Base-by-base conservation (phyloP, 1,140 invertebrate species). In the Venturia canescens region DNA sequence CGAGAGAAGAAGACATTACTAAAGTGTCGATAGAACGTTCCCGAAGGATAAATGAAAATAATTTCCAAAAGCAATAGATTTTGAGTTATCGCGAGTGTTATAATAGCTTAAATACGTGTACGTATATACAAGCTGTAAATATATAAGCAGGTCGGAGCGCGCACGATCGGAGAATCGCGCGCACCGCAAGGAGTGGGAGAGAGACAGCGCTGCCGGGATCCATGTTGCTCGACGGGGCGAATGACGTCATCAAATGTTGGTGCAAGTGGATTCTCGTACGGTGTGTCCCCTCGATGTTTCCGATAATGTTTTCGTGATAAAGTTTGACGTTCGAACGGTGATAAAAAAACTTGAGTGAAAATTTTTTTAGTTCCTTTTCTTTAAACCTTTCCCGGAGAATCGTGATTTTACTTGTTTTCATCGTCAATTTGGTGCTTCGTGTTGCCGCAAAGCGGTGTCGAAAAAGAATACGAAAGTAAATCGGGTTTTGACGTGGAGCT, bases 221-320 rank as follows among this genome's bases (percentile, higher is more conserved):
- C 82, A 82, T 82, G 84, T 84, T 83, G 81, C 81, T 79, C 83
- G 83, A 79, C 83, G 80, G 80, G 75, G 78, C 74, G 67, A 86
- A 85, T 87, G 86, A 88, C 86, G 87, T 88, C 86, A 87, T 89
- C 83, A 66, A 86, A 88, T 88, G 89, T 91, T 82, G 85, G 85
- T 87, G 84, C 84, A 83, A 85, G 85, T 86, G 84, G 82, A 53
- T 81, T 79, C 78, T 72, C 66, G 81, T 86, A 84, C 83, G 83
- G 82, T 85, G 79, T 83, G 85, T 86, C 83, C 71, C 82, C 50
- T 50, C 71, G 71, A 83, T 84, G 87, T 82, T 85, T 82, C 71
- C 78, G 83, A 89, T 88, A 84, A 90, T 90, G 88, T 88, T 88
- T 87, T 87, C 85, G 86, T 89, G 86, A 88, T 88, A 89, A 86